Conservation (phyloP, 2,797 vertebrate genomes). For the Huso huso region DNA sequence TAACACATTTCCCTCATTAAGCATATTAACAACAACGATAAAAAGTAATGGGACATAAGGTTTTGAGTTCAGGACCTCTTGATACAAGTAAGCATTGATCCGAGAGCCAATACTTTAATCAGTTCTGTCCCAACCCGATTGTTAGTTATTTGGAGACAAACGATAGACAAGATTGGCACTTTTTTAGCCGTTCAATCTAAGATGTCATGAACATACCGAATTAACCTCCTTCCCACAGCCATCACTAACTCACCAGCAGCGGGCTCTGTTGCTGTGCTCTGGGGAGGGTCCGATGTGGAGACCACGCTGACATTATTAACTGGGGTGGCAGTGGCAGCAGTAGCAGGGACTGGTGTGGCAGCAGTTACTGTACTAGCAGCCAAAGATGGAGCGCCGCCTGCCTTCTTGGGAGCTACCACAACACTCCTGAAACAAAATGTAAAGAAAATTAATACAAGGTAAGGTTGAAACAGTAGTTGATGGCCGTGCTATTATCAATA, state of each 20-base stretch:
- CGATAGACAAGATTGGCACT: neutral
- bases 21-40: too few relatives aligned
- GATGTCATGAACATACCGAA: too few relatives aligned
- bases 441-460: constrained; percentile 11
- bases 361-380: constrained; percentile 21
- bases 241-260: constrained; percentile 59
- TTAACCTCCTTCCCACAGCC: too few relatives aligned
- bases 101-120: neutral
- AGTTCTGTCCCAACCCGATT: neutral
- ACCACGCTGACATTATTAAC: constrained; percentile 79
- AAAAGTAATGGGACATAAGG: neutral
- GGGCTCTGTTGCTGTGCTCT: constrained; percentile 52
- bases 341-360: constrained; percentile 30
- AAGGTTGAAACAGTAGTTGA: constrained; percentile 11
- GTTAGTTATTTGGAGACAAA: neutral
- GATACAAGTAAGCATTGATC: neutral
- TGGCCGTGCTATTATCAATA: constrained; percentile 8
- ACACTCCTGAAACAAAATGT: constrained; percentile 70
- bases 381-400: constrained; percentile 44
- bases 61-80: neutral
- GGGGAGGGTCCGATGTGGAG: constrained; percentile 67
- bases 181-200: neutral
- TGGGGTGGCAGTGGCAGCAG: constrained; percentile 40
- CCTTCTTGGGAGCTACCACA: constrained; percentile 79
- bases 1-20: too few relatives aligned